These are phyloP conservation scores for Monopterus albus DNA, from an alignment of 2,113 vertebrate genomes.

Conservation along the genomic window DNA sequence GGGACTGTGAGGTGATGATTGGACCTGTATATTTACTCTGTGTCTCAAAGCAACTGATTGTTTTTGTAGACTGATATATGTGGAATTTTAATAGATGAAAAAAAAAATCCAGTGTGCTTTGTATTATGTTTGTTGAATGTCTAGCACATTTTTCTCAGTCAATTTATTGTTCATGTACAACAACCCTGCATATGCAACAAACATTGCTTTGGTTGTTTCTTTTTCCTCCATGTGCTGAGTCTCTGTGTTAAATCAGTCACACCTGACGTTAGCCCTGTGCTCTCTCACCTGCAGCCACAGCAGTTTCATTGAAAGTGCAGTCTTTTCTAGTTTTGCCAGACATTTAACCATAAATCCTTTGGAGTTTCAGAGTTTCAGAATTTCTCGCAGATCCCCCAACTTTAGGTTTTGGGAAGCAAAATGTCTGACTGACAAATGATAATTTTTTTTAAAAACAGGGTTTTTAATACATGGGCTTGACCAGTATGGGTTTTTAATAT, in stretches of 20 bases:
- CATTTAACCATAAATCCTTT: background rate
- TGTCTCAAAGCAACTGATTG: too few relatives aligned
- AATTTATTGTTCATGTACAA: too few relatives aligned
- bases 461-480: too few relatives aligned
- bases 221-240: conserved; percentile 66
- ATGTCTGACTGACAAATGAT: too few relatives aligned
- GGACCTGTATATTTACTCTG: too few relatives aligned
- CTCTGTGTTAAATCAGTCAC: conserved; percentile 18
- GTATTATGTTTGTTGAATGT: conserved; percentile 20
- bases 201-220: conserved; percentile 82
- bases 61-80: too few relatives aligned
- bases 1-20: too few relatives aligned
- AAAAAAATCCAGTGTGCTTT: conserved; percentile 16
- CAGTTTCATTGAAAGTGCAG: conserved; percentile 17
- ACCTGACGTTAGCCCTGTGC: conserved; percentile 12
- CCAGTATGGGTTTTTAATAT: too few relatives aligned
- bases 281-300: background rate
- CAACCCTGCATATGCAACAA: conserved; percentile 50
- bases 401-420: too few relatives aligned
- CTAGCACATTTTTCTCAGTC: background rate
- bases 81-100: too few relatives aligned
- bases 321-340: background rate
- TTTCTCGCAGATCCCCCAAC: too few relatives aligned
- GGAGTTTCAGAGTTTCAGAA: background rate
- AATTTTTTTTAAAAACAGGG: too few relatives aligned